phyloP scores from a whole-genome alignment of 1,140 invertebrate genomes.

The Polypedilum pembai region DNA sequence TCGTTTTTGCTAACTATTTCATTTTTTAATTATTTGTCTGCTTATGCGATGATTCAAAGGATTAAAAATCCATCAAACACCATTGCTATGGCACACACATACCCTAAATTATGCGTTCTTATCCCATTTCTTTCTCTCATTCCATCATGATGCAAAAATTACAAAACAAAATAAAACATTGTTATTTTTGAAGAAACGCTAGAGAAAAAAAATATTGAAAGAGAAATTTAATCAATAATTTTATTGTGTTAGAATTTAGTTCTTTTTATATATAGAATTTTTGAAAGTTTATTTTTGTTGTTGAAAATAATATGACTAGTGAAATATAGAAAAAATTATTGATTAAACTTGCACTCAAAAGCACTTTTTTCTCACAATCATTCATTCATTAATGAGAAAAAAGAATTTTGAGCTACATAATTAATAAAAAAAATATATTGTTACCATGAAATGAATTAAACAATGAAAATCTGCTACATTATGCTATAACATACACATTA shows the following conservation, averaged over 20 bases:
- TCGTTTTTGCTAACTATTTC: background rate
- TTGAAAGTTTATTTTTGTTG: conserved; percentile 14
- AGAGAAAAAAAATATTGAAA: background rate
- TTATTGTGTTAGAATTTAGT: background rate
- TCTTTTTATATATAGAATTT: background rate
- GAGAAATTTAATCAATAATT: background rate
- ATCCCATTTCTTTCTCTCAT: conserved; percentile 11
- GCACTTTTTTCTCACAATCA: background rate
- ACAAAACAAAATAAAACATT: background rate
- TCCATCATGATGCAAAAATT: conserved; percentile 11
- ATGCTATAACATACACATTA: conserved; percentile 24
- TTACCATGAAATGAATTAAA: conserved; percentile 20
- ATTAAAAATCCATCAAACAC: background rate
- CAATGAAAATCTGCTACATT: background rate
- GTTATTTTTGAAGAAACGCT: background rate
- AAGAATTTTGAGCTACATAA: background rate
- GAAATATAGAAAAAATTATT: background rate
- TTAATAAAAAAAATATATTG: conserved; percentile 11
- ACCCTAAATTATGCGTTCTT: background rate
- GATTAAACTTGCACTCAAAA: conserved; percentile 1
- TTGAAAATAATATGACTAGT: background rate
- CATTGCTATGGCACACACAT: background rate
- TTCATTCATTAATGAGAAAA: background rate
- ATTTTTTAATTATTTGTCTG: background rate
- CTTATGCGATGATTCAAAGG: background rate